Evolutionary conservation across 2,888 invertebrate genomes (phyloP).

Genomic region (Petrolisthes cinctipes): DNA sequence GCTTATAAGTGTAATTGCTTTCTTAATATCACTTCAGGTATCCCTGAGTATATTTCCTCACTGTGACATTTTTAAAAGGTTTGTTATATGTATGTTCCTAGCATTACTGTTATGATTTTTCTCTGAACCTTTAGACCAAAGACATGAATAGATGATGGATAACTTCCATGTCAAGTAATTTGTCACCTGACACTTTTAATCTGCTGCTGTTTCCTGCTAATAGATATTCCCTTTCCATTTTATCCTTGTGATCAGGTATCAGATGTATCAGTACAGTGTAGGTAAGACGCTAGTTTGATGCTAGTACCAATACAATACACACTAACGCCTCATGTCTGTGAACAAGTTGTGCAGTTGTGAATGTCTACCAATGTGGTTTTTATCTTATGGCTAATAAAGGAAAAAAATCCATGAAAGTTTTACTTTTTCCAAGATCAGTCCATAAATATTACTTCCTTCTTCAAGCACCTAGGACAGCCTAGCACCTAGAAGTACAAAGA

Average conservation of each 20-base stretch:
- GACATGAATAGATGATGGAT: constrained; percentile 60
- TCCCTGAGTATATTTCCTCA: constrained; percentile 57
- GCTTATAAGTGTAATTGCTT: constrained; percentile 60
- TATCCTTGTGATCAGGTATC: constrained; percentile 61
- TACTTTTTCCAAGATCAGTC: neutral
- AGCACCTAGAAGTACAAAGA: too few relatives aligned
- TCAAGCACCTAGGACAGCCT: too few relatives aligned
- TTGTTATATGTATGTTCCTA: constrained; percentile 60
- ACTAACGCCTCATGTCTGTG: constrained; percentile 63
- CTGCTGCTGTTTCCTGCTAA: constrained; percentile 60
- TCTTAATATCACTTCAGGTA: constrained; percentile 56
- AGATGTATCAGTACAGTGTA: constrained; percentile 62
- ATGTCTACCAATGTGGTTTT: constrained; percentile 64
- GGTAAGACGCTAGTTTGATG: constrained; percentile 58
- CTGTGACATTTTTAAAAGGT: constrained; percentile 50
- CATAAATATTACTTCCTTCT: neutral
- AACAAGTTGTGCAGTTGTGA: constrained; percentile 63
- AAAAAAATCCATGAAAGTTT: constrained; percentile 35
- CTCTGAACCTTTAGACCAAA: constrained; percentile 60
- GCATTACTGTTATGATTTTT: constrained; percentile 57
- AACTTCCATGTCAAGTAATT: constrained; percentile 58
- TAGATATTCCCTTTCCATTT: constrained; percentile 60
- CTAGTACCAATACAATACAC: constrained; percentile 60
- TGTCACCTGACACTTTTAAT: constrained; percentile 40
- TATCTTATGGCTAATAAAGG: constrained; percentile 63